Evolutionary conservation across 2,888 invertebrate species (phyloP).

Genomic region (Cabera pusaria): DNA sequence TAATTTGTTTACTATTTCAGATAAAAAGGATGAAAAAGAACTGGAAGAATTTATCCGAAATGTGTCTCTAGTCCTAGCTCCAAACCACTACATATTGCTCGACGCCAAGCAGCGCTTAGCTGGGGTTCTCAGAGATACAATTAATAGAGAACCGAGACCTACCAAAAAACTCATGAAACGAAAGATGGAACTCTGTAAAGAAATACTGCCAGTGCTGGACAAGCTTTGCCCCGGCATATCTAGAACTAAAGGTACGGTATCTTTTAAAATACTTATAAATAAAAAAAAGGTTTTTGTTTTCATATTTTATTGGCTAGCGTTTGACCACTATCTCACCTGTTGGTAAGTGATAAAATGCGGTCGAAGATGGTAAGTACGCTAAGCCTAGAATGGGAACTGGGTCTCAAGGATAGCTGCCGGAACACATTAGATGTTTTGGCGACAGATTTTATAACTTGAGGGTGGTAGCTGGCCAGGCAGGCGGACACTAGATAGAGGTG

Average conservation of each 20-base stretch:
- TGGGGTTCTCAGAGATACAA: slow-evolving; percentile 78
- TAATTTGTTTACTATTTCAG: slow-evolving; percentile 40
- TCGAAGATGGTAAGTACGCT: too few species aligned
- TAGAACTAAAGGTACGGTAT: slow-evolving; percentile 84
- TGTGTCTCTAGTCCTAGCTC: slow-evolving; percentile 83
- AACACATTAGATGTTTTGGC: too few species aligned
- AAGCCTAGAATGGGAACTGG: too few species aligned
- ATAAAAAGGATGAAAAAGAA: slow-evolving; percentile 71
- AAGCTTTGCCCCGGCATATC: slow-evolving; percentile 88
- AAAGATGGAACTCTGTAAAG: slow-evolving; percentile 86
- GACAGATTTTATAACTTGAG: too few species aligned
- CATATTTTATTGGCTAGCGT: too few species aligned
- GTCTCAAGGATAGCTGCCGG: too few species aligned
- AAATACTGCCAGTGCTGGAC: slow-evolving; percentile 85
- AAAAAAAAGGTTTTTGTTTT: too few species aligned
- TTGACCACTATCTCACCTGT: too few species aligned
- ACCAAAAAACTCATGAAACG: slow-evolving; percentile 82
- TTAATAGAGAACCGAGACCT: slow-evolving; percentile 74
- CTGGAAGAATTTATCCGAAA: slow-evolving; percentile 79
- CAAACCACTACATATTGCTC: slow-evolving; percentile 86
- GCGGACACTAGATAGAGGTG: too few species aligned
- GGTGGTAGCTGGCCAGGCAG: too few species aligned
- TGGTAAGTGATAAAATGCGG: too few species aligned
- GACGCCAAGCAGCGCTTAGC: slow-evolving; percentile 88
- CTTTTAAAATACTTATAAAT: too few species aligned